These are phyloP conservation scores for Macquaria ambigua DNA, from an alignment of 2,113 vertebrate genomes.

Conservation along the genomic window DNA sequence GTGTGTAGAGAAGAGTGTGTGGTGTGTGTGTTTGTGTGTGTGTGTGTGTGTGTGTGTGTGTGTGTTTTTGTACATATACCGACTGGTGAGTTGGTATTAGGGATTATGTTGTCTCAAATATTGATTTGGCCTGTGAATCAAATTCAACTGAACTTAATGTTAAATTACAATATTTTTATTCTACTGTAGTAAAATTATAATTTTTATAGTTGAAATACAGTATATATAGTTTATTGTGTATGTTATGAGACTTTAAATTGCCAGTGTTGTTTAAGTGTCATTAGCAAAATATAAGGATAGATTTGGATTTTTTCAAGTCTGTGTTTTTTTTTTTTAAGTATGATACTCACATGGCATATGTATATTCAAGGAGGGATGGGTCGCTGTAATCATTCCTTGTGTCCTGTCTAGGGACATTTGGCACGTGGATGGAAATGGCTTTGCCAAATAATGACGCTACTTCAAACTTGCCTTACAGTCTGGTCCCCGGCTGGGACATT, in stretches of 20 bases:
- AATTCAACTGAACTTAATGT: background rate
- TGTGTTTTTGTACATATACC: background rate
- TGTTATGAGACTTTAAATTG: background rate
- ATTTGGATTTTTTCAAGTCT: too few relatives aligned
- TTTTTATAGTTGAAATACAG: background rate
- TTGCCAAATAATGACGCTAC: background rate
- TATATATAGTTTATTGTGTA: background rate
- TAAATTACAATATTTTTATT: background rate
- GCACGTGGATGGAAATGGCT: background rate
- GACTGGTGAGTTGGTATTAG: background rate
- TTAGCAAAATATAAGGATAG: background rate
- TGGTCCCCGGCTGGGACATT: background rate
- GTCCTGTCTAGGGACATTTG: background rate
- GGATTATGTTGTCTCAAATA: slow-evolving; percentile 18
- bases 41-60: background rate
- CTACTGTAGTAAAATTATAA: background rate
- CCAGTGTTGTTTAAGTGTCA: background rate
- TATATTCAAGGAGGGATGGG: background rate
- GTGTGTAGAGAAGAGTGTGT: slow-evolving; percentile 11
- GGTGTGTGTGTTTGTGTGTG: background rate
- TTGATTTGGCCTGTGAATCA: background rate
- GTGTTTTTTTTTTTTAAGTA: too few relatives aligned
- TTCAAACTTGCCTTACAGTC: slow-evolving; percentile 4
- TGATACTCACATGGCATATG: too few relatives aligned
- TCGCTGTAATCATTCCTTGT: background rate